phyloP scores from a whole-genome alignment of 2,113 vertebrate species.

The Crotalus tigris region DNA sequence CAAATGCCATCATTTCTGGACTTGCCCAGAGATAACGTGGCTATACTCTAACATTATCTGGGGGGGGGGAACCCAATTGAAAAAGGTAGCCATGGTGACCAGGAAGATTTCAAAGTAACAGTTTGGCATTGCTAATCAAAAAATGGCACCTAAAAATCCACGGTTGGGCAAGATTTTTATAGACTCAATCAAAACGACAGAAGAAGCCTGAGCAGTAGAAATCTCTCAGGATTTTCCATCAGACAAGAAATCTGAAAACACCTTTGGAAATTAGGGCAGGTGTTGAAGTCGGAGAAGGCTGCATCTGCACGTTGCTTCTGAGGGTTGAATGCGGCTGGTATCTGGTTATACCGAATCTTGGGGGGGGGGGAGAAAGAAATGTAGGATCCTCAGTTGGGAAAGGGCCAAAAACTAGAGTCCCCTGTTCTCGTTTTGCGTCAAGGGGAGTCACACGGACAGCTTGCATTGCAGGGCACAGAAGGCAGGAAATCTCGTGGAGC shows the following conservation, averaged over 20 bases:
- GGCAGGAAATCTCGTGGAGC: no score
- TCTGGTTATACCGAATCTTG: neutral
- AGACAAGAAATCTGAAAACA: neutral
- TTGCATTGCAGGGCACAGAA: neutral
- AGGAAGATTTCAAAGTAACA: neutral
- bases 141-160: neutral
- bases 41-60: neutral
- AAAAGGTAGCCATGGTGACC: neutral
- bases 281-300: neutral
- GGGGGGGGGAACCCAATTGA: neutral
- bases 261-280: neutral
- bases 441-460: neutral
- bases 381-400: neutral
- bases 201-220: neutral
- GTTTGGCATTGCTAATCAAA: neutral
- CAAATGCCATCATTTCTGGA: neutral
- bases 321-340: neutral
- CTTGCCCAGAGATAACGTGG: neutral
- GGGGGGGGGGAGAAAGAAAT: no score
- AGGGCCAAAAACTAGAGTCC: neutral
- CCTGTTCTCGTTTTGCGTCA: neutral
- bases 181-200: neutral
- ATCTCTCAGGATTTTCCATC: neutral
- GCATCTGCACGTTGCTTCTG: neutral
- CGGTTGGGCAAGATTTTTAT: neutral